Conservation (phyloP, 2,797 vertebrate species). For the Chelidonichthys spinosus region DNA sequence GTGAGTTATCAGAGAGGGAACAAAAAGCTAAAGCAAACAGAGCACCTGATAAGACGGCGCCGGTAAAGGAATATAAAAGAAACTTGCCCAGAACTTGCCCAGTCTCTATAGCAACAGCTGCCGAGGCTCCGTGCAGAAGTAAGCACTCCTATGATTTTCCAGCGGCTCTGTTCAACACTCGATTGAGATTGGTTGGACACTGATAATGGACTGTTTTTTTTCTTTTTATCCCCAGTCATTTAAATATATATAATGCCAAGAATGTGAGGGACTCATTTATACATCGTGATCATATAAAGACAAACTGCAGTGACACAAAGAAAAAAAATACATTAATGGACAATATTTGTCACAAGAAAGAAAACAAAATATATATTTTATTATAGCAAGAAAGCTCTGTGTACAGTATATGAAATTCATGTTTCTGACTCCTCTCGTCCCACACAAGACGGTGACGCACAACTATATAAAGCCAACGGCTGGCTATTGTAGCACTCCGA, state of each 20-base stretch:
- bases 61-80: slow-evolving; percentile 60
- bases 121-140: slow-evolving; percentile 50
- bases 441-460: slow-evolving; percentile 4
- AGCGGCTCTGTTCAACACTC: slow-evolving; percentile 34
- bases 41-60: slow-evolving; percentile 40
- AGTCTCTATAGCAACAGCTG: slow-evolving; percentile 83
- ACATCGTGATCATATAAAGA: neutral
- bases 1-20: slow-evolving; percentile 41
- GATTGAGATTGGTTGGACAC: slow-evolving; percentile 35
- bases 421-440: slow-evolving; percentile 7
- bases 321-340: too few species aligned
- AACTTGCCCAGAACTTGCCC: slow-evolving; percentile 70
- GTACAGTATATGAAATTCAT: neutral
- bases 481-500: slow-evolving; percentile 23
- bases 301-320: neutral
- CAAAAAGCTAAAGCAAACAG: slow-evolving; percentile 46
- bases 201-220: slow-evolving; percentile 19
- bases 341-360: too few species aligned
- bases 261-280: neutral
- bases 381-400: neutral
- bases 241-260: slow-evolving; percentile 2
- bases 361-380: neutral
- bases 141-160: slow-evolving; percentile 51
- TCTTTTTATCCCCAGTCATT: slow-evolving; percentile 17
- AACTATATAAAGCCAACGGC: slow-evolving; percentile 11